Conservation (phyloP, 2,797 vertebrate species). For the Otolemur crassicaudatus region DNA sequence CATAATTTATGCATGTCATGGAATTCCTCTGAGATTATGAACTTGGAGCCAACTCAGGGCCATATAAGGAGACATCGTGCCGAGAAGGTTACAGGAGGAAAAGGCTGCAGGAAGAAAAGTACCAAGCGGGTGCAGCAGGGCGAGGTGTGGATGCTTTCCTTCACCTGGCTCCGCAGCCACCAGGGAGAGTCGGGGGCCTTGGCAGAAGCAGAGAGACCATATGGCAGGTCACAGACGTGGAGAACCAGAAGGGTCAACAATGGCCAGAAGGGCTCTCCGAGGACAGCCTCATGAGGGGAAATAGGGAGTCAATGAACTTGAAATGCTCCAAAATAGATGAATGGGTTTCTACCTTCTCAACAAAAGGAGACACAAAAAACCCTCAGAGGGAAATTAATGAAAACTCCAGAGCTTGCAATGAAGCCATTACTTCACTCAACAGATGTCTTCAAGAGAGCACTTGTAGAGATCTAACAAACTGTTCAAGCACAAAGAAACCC, state of each 20-base stretch:
- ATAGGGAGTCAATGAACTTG: neutral
- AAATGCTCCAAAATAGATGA: conserved; percentile 56
- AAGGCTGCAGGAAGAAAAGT: conserved; percentile 16
- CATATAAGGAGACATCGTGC: conserved; percentile 68
- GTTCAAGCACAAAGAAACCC: conserved; percentile 54
- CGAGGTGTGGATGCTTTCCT: conserved; percentile 26
- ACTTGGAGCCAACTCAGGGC: conserved; percentile 64
- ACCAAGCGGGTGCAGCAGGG: conserved; percentile 13
- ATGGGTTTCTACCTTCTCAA: neutral
- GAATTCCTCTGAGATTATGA: conserved; percentile 78
- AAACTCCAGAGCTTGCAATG: conserved; percentile 51
- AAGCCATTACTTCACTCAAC: conserved; percentile 59
- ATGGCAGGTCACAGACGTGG: neutral
- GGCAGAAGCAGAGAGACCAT: neutral
- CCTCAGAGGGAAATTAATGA: conserved; percentile 60
- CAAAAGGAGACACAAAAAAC: conserved; percentile 18
- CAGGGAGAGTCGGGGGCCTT: neutral
- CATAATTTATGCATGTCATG: conserved; percentile 82
- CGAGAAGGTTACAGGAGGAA: conserved; percentile 45
- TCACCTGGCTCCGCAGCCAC: conserved; percentile 10
- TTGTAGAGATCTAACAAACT: conserved; percentile 45
- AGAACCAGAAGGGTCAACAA: conserved; percentile 9
- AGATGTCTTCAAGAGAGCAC: conserved; percentile 66
- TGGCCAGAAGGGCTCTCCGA: neutral
- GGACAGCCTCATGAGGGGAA: neutral